Conservation (phyloP, 2,113 vertebrate species). For the Mola mola region DNA sequence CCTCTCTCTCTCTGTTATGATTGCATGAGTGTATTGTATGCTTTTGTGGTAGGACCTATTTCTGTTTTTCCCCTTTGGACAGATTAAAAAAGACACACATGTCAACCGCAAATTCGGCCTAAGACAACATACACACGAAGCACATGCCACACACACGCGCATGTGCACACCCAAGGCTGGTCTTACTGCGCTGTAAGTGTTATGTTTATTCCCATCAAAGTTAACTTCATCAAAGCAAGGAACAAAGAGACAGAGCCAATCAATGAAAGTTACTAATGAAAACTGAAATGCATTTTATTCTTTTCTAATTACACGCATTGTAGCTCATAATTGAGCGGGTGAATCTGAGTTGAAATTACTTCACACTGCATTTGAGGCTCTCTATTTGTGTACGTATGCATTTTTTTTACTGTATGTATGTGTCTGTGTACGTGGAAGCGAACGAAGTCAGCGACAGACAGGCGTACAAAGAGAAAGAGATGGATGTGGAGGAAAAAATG, state of each 20-base stretch:
- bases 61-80: constrained; percentile 65
- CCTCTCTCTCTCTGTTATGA: constrained; percentile 41
- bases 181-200: constrained; percentile 62
- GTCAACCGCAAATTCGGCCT: constrained; percentile 39
- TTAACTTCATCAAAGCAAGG: constrained; percentile 79
- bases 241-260: constrained; percentile 77
- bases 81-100: constrained; percentile 63
- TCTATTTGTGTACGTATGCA: constrained; percentile 5
- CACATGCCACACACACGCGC: constrained; percentile 33
- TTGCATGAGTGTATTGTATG: constrained; percentile 36
- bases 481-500: constrained; percentile 47
- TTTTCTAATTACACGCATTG: constrained; percentile 84
- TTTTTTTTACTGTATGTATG: constrained; percentile 1
- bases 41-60: constrained; percentile 56
- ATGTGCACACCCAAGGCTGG: constrained; percentile 27
- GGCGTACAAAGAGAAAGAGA: constrained; percentile 51
- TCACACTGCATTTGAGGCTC: constrained; percentile 48
- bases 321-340: constrained; percentile 80
- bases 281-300: constrained; percentile 80
- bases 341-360: constrained; percentile 75
- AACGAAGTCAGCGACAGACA: constrained; percentile 36
- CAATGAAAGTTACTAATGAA: constrained; percentile 81
- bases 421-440: neutral
- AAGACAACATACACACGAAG: constrained; percentile 48
- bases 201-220: constrained; percentile 72